Evolutionary conservation across 2,888 invertebrate species (phyloP).

Genomic region (Diaphora mendica): DNA sequence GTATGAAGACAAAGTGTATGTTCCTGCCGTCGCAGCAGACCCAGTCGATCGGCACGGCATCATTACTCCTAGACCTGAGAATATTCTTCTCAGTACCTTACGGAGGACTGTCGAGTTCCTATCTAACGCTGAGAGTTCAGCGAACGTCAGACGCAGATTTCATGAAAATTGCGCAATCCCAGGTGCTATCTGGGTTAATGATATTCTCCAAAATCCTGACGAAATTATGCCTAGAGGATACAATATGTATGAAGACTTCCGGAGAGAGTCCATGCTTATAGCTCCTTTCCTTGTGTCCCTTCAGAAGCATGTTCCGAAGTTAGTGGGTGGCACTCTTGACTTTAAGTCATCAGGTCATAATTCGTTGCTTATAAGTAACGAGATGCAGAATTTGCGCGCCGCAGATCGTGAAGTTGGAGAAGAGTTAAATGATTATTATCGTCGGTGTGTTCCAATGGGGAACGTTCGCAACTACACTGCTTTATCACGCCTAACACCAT

Average conservation of each 20-base stretch:
- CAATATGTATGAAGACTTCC: background rate
- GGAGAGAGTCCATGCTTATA: background rate
- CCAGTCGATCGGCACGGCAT: background rate
- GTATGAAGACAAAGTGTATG: slow-evolving; percentile 1
- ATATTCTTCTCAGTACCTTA: background rate
- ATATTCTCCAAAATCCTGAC: background rate
- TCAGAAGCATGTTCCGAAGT: slow-evolving; percentile 5
- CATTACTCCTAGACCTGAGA: background rate
- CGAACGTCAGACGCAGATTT: background rate
- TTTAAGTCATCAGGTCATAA: too few species aligned
- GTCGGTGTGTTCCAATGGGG: too few species aligned
- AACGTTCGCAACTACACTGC: too few species aligned
- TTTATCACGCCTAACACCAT: too few species aligned
- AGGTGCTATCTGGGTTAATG: background rate
- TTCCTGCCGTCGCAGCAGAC: background rate
- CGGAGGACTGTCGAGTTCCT: background rate
- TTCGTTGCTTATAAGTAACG: too few species aligned
- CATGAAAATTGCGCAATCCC: slow-evolving; percentile 1
- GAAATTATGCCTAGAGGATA: background rate
- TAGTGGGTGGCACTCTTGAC: too few species aligned
- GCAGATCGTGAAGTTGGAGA: too few species aligned
- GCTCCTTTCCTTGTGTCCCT: background rate
- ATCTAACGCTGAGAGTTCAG: background rate
- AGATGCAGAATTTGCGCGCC: too few species aligned
- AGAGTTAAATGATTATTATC: too few species aligned